These are phyloP conservation scores for Dione juno DNA, from an alignment of 2,888 invertebrate genomes.

Conservation along the genomic window DNA sequence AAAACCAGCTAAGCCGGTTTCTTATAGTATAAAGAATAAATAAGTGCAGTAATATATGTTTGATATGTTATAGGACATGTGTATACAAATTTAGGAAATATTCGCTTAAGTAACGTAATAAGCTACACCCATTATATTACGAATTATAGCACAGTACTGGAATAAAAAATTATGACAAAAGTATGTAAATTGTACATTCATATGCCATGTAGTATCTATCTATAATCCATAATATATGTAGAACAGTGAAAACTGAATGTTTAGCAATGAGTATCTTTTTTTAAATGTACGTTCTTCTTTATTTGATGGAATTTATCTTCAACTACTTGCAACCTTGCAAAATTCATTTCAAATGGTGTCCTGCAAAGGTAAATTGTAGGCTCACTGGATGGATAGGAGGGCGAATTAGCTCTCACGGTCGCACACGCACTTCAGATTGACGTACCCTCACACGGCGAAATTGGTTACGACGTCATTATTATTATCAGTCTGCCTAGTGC, in stretches of 20 bases:
- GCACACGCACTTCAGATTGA: slow-evolving; percentile 1
- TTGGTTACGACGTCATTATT: not conserved
- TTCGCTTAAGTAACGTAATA: not conserved
- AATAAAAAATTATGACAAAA: no score
- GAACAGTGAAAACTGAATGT: no score
- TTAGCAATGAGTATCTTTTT: no score
- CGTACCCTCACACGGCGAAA: slow-evolving; percentile 5
- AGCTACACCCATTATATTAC: no score
- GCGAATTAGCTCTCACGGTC: slow-evolving; percentile 5
- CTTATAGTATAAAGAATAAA: not conserved
- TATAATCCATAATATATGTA: no score
- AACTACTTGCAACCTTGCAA: not conserved
- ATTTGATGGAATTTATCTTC: no score
- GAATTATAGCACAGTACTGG: no score
- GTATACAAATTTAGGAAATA: not conserved
- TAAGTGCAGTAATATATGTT: not conserved
- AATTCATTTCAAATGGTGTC: not conserved
- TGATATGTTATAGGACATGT: not conserved
- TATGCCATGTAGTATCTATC: no score
- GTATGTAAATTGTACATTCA: no score
- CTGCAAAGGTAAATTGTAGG: not conserved
- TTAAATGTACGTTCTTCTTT: no score
- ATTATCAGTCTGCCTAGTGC: not conserved
- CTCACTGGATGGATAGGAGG: not conserved
- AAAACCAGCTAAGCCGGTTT: not conserved